Base-by-base conservation (phyloP, 2,113 vertebrate genomes). In the Trachemys scripta region DNA sequence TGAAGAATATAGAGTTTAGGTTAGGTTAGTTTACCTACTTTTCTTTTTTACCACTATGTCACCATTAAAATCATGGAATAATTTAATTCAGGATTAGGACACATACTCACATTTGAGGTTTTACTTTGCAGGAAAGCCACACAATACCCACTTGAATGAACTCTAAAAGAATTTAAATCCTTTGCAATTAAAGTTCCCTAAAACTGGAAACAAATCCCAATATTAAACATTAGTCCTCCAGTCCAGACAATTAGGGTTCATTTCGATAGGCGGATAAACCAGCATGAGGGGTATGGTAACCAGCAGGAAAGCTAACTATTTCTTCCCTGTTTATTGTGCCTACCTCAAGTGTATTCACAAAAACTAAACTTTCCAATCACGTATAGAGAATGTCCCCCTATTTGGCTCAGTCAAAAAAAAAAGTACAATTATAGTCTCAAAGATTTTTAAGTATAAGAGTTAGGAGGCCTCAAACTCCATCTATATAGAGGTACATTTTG, bases 401-500 rank as follows among this genome's bases (percentile, higher is more conserved):
- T 94, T 59, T 69, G 84, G 65, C 31, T 85, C 79, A 57, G 59
- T 82, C 53, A 91, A 96, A 95, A 11, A 35, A 65, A 65, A 96
- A 4, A 29, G 38, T 81, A 90, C 65, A 96, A 91, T 90, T 50
- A 50, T 50, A 50, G 50, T 50, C 50, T 50, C 50, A 50, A 50
- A 14, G 50, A 50, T 50, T 50, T 50, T 50, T 50, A 50, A 50
- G 50, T 50, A 8, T 88, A 95, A 97, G 95, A 84, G 49, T 97
- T 97, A 97, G 96, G 94, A 97, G 95, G 93, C 80, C 80, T 87
- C 91, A 84, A 91, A 96, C 91, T 24, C 38, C 11, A 4, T 80
- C 83, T 95, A 95, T 96, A 95, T 94, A 95, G 24, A 0, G 90
- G 96, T 92, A 95, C 96, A 97, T 96, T 96, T 97, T 85, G 54